Percentiles rank a stretch among this genome's conserved stretches.
phyloP scores from a whole-genome alignment of 2,888 invertebrate genomes.

The Morinoia aosen region DNA sequence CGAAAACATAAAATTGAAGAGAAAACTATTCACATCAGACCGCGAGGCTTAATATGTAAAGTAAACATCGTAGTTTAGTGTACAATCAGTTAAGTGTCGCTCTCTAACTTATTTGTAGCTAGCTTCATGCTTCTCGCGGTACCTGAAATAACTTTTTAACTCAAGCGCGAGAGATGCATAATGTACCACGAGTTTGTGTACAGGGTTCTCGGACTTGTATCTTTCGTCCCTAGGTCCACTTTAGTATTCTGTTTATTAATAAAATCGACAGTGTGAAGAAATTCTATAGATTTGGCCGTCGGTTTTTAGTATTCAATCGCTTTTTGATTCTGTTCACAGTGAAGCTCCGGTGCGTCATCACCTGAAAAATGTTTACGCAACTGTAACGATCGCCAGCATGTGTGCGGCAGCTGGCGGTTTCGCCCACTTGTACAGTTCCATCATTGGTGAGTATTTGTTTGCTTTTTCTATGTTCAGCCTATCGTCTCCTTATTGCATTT shows the following conservation, averaged over 20 bases:
- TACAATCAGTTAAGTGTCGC: not conserved
- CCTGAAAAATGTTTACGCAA: conserved; percentile 95
- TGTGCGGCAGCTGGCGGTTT: conserved; percentile 87
- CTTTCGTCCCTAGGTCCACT: no score
- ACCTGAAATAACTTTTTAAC: not conserved
- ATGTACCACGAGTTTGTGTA: not conserved
- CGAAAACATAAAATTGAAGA: not conserved
- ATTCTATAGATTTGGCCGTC: no score
- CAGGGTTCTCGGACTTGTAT: no score
- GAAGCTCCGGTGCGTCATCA: conserved; percentile 90
- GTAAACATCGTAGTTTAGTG: not conserved
- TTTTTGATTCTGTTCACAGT: conserved; percentile 74
- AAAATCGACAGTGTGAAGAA: no score
- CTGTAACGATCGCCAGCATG: conserved; percentile 85
- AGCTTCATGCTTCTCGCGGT: not conserved
- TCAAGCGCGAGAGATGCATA: not conserved
- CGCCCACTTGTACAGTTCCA: conserved; percentile 83
- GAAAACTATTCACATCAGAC: not conserved
- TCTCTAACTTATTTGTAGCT: not conserved
- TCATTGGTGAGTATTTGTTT: conserved; percentile 74
- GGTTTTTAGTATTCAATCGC: not conserved
- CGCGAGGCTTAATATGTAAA: not conserved
- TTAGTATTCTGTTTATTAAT: no score
- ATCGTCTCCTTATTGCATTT: not conserved
- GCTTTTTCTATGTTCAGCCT: conserved; percentile 51